A percentile compares a stretch with the other conserved stretches of the same genome.
These are phyloP conservation scores for Ctenopoma multispine DNA, from an alignment of 2,797 vertebrate species.

Conservation along the genomic window DNA sequence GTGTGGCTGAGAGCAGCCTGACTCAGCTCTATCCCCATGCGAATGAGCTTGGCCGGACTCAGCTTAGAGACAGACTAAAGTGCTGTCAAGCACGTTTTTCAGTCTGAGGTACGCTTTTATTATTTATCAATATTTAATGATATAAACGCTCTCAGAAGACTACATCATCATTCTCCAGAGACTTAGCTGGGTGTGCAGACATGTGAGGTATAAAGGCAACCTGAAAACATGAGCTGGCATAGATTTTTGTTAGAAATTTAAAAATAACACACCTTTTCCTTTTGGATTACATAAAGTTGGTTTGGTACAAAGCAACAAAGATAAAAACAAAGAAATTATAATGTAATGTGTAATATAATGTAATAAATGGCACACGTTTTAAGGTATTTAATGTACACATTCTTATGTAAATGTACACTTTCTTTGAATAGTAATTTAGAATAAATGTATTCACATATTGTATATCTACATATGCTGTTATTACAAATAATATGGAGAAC, in stretches of 20 bases:
- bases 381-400: too few relatives aligned
- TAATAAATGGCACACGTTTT: too few relatives aligned
- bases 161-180: conserved; percentile 37
- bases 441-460: too few relatives aligned
- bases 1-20: conserved; percentile 53
- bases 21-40: conserved; percentile 55
- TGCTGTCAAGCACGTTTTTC: conserved; percentile 48
- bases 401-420: too few relatives aligned
- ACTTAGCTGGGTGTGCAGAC: conserved; percentile 37
- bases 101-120: conserved; percentile 48
- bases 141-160: conserved; percentile 60
- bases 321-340: neutral
- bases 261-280: neutral
- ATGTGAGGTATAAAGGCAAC: conserved; percentile 26
- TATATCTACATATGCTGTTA: too few relatives aligned
- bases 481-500: too few relatives aligned
- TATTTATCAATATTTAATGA: conserved; percentile 71
- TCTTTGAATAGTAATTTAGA: too few relatives aligned
- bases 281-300: too few relatives aligned
- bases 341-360: too few relatives aligned
- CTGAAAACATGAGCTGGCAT: conserved; percentile 7
- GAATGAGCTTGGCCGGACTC: conserved; percentile 47
- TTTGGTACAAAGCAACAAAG: neutral
- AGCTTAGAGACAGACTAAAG: conserved; percentile 34
- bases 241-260: conserved; percentile 8